Conservation (phyloP, 2,888 invertebrate genomes). For the Pogonocherus hispidulus region DNA sequence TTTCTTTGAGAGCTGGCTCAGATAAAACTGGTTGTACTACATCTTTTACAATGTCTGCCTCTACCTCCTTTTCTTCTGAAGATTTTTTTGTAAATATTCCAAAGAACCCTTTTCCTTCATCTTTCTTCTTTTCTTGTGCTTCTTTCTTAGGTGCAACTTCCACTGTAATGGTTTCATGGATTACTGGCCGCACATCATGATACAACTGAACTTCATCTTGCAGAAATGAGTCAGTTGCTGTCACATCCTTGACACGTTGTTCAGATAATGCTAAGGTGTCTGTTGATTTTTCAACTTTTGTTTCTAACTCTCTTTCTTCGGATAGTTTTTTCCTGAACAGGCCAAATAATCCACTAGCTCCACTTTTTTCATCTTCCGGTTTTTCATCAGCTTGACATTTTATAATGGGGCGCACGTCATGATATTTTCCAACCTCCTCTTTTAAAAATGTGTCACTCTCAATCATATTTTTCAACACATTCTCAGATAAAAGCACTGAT, state of each 20-base stretch:
- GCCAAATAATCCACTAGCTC: neutral
- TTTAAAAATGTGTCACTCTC: conserved; percentile 42
- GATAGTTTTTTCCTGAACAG: conserved; percentile 7
- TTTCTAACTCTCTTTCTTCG: conserved; percentile 10
- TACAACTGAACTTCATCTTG: conserved; percentile 41
- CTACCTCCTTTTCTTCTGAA: neutral
- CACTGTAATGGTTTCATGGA: neutral
- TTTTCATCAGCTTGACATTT: neutral
- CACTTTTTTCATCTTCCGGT: neutral
- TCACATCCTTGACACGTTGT: neutral
- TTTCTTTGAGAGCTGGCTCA: conserved; percentile 15
- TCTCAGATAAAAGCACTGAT: neutral
- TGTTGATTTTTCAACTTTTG: conserved; percentile 8
- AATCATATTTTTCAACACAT: conserved; percentile 29
- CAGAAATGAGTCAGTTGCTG: conserved; percentile 43
- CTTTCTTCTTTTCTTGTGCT: conserved; percentile 22
- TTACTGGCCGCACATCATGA: conserved; percentile 39
- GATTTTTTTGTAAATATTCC: conserved; percentile 32
- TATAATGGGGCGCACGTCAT: conserved; percentile 36
- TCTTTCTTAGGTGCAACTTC: neutral
- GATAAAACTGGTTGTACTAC: conserved; percentile 19
- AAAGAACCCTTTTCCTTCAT: conserved; percentile 24
- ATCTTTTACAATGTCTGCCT: neutral
- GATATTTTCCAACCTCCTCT: conserved; percentile 37
- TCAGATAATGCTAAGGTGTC: conserved; percentile 27